These are phyloP conservation scores for Heterotis niloticus DNA, from an alignment of 2,113 vertebrate species.

Conservation along the genomic window DNA sequence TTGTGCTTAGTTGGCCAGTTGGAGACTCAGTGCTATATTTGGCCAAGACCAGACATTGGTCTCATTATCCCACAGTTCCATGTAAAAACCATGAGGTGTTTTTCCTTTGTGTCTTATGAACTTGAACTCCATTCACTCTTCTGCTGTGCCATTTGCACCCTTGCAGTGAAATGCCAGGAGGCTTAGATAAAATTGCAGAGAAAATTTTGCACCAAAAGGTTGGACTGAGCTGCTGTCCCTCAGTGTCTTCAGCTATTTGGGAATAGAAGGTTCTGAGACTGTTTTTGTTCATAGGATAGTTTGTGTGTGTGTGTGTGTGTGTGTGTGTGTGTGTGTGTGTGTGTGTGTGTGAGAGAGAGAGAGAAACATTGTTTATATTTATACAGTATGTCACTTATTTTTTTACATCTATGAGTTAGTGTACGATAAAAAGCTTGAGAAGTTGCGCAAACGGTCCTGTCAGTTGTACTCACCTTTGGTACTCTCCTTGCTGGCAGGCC, in stretches of 20 bases:
- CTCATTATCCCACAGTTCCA: not conserved
- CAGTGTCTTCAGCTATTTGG: not conserved
- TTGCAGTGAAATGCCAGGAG: not conserved
- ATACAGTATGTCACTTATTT: too few relatives aligned
- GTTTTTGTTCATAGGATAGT: not conserved
- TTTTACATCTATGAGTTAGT: not conserved
- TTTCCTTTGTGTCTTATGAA: not conserved
- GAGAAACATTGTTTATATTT: not conserved
- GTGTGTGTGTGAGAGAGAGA: conserved; percentile 32
- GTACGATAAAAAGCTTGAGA: not conserved
- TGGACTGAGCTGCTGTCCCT: not conserved
- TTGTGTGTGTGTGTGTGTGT: not conserved
- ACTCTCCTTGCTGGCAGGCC: not conserved
- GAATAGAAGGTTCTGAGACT: not conserved
- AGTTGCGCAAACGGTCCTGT: not conserved
- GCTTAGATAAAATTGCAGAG: not conserved
- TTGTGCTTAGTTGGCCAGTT: conserved; percentile 42
- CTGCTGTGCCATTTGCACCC: not conserved
- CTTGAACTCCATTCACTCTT: not conserved
- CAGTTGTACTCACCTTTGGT: not conserved
- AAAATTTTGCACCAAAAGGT: not conserved
- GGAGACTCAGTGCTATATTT: conserved; percentile 32
- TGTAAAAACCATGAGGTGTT: not conserved
- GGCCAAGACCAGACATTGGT: conserved; percentile 22
- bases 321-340: not conserved